These are phyloP conservation scores for Andricus grossulariae DNA, from an alignment of 1,140 invertebrate genomes.

Conservation along the genomic window DNA sequence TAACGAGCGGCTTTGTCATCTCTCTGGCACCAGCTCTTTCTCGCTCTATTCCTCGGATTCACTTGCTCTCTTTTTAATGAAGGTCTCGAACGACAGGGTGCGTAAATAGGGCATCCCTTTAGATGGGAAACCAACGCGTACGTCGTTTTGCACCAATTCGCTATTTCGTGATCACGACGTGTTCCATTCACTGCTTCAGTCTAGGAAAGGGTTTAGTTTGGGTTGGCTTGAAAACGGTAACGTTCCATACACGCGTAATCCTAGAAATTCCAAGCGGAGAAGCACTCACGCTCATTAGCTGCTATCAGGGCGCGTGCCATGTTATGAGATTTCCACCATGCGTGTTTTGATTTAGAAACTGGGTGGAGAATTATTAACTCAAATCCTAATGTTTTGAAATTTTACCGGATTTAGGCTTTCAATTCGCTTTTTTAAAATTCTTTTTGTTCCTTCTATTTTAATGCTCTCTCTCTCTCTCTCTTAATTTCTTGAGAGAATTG, in stretches of 20 bases:
- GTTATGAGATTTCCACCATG: constrained; percentile 6
- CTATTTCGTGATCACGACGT: constrained; percentile 46
- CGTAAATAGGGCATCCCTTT: constrained; percentile 49
- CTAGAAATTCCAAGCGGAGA: constrained; percentile 35
- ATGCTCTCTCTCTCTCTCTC: too few relatives aligned
- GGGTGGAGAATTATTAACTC: neutral
- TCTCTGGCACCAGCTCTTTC: constrained; percentile 56
- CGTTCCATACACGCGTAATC: constrained; percentile 24
- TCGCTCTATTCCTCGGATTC: constrained; percentile 42
- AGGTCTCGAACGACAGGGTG: constrained; percentile 39
- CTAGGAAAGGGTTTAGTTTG: constrained; percentile 40
- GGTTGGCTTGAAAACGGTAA: constrained; percentile 47
- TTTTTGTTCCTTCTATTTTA: too few relatives aligned
- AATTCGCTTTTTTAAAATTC: too few relatives aligned
- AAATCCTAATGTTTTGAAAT: too few relatives aligned
- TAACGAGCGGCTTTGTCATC: constrained; percentile 74
- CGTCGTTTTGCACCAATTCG: constrained; percentile 53
- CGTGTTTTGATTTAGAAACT: constrained; percentile 22
- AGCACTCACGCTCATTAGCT: constrained; percentile 50
- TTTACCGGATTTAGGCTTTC: too few relatives aligned
- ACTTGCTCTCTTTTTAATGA: constrained; percentile 52
- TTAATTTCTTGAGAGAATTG: too few relatives aligned
- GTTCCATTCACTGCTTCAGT: constrained; percentile 51
- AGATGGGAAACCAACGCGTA: constrained; percentile 50
- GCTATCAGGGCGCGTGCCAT: constrained; percentile 18